These are phyloP conservation scores for Jaculus jaculus DNA, from an alignment of 2,113 vertebrate genomes.

Conservation along the genomic window DNA sequence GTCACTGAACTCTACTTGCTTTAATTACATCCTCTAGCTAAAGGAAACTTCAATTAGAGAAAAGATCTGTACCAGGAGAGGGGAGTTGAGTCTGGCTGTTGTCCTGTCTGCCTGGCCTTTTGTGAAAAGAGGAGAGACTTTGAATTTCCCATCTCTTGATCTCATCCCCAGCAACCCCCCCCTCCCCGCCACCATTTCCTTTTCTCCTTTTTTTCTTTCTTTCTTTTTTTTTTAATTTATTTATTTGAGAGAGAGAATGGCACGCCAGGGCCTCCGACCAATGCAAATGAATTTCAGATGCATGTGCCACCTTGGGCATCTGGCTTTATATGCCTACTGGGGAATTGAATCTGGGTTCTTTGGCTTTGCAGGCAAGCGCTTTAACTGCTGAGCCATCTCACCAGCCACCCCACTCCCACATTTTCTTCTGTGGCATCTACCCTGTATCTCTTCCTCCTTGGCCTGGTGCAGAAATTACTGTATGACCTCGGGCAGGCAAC, in stretches of 20 bases:
- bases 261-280: no score
- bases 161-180: background rate
- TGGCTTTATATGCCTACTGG: no score
- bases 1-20: conserved; percentile 85
- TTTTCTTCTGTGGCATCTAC: background rate
- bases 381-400: no score
- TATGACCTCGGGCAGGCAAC: conserved; percentile 24
- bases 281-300: no score
- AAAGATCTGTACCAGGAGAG: conserved; percentile 81
- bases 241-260: no score
- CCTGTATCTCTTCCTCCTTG: background rate
- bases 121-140: conserved; percentile 43
- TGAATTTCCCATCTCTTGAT: background rate
- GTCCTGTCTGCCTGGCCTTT: conserved; percentile 54
- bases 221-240: no score
- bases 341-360: no score
- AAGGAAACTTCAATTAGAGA: conserved; percentile 88
- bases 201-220: no score
- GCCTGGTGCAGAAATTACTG: conserved; percentile 25
- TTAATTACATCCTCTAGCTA: conserved; percentile 88
- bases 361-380: no score
- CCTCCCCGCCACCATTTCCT: no score
- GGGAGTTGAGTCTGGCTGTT: conserved; percentile 76
- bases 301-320: no score
- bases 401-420: background rate